Base-by-base conservation (phyloP, 2,113 vertebrate genomes). In the Brienomyrus longianalis region DNA sequence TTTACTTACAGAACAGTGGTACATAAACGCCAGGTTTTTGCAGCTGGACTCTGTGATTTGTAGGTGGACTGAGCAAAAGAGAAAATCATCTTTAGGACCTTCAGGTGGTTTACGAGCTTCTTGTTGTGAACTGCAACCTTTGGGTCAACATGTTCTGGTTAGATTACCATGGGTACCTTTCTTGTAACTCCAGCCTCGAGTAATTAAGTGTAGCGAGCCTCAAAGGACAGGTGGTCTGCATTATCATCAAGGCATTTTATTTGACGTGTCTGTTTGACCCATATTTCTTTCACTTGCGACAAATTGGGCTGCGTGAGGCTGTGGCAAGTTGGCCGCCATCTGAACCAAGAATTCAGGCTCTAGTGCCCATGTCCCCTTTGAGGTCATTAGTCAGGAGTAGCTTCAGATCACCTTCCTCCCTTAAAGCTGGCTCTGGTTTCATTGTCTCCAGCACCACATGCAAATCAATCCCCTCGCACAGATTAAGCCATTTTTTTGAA, bases 191-290 rank as follows among this genome's bases (percentile, higher is more conserved):
- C 48, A n/a, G 45, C 21, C 83, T 23, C 1, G 21, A 21, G 21
- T 86, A 86, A 52, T 86, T 86, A 86, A 86, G 47, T 52, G 50
- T 52, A 51, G 50, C n/a, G 10, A 9, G 39, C 83, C 83, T 86
- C 84, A 50, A 52, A 31, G 50, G 84, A 86, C 84, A 86, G 84
- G 47, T 86, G 84, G 21, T 84, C 83, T 48, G 45, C 45, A 84
- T 84, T 84, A 84, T 23, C 80, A 47, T 48, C 45, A 48, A 84
- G 83, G 21, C 35, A 17, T 86, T 50, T 86, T 52, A 86, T 48
- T 51, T 27, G 47, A 27, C 15, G 13, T 31, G 50, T 86, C 47
- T 52, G 48, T 35, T 52, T 31, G 50, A 85, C 39, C 23, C 39
- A 47, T 85, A 51, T 85, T 43, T 50, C 47, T 85, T 48, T 85